phyloP scores from a whole-genome alignment of 2,113 vertebrate genomes.

The Emberiza fucata region DNA sequence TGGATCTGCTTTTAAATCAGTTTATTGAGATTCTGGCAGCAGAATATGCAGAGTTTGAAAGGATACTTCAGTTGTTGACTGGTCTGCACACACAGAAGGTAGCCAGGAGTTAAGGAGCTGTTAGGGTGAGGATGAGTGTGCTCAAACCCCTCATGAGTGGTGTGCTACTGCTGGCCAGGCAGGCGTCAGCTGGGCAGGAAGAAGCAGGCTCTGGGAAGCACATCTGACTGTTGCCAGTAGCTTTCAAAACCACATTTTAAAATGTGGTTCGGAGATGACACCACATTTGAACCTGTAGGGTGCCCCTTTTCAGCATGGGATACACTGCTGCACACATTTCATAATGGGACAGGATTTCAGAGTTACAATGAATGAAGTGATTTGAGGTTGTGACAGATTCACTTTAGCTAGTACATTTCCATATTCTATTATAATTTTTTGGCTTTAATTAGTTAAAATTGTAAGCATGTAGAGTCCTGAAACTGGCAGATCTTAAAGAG shows the following conservation, averaged over 20 bases:
- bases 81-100: too few relatives aligned
- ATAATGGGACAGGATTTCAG: background rate
- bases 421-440: background rate
- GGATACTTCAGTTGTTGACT: background rate
- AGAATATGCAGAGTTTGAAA: background rate
- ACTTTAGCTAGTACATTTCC: background rate
- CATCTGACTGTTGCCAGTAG: background rate
- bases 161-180: background rate
- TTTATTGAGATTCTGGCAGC: background rate
- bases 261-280: background rate
- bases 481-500: background rate
- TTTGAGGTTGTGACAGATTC: background rate
- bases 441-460: background rate
- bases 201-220: accelerated
- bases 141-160: too few relatives aligned
- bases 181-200: background rate
- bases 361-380: background rate
- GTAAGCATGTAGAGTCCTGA: background rate
- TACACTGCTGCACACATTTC: background rate
- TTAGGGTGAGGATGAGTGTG: background rate
- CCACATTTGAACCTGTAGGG: background rate
- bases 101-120: background rate
- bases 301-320: background rate
- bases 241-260: background rate
- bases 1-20: background rate